phyloP scores from a whole-genome alignment of 2,113 vertebrate genomes.

The Sylvia atricapilla region DNA sequence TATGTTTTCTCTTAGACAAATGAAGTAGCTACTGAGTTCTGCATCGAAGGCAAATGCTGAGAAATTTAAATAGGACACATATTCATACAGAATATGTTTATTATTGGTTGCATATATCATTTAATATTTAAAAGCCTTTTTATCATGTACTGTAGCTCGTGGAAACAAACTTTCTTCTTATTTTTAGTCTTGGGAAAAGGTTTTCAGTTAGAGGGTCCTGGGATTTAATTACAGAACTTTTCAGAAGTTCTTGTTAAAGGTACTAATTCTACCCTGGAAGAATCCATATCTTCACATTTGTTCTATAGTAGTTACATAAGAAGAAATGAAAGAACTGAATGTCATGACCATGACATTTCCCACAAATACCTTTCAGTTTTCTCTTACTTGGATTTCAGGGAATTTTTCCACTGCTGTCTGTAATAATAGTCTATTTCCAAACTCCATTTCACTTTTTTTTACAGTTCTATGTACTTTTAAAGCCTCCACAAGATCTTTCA shows the following conservation, averaged over 20 bases:
- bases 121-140: conserved; percentile 14
- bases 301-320: neutral
- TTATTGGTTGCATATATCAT: neutral
- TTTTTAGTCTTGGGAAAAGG: neutral
- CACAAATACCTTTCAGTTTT: neutral
- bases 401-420: neutral
- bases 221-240: neutral
- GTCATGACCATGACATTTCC: neutral
- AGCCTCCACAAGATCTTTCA: neutral
- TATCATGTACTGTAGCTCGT: neutral
- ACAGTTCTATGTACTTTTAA: neutral
- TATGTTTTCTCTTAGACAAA: neutral
- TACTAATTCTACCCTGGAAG: neutral
- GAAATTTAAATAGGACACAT: neutral
- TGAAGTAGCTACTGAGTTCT: neutral
- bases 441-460: neutral
- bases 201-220: neutral
- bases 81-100: neutral
- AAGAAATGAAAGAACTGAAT: neutral
- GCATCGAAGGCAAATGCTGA: neutral
- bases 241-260: neutral
- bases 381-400: neutral
- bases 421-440: neutral
- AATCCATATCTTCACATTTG: neutral
- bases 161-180: neutral